Percentiles rank a stretch among this genome's conserved stretches.
These are phyloP conservation scores for Pocota personata DNA, from an alignment of 2,888 invertebrate genomes.

Conservation along the genomic window DNA sequence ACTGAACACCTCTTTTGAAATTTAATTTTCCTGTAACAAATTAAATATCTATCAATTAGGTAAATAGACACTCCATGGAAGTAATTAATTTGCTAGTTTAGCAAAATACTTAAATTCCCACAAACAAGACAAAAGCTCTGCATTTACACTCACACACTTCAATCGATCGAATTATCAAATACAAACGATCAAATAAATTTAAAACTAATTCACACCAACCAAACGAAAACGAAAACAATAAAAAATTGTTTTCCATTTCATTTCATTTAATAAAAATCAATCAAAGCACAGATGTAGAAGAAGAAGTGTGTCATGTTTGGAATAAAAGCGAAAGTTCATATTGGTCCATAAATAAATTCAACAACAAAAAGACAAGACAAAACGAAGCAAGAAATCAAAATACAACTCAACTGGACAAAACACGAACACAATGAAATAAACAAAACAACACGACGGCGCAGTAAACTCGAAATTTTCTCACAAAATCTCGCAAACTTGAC, in stretches of 20 bases:
- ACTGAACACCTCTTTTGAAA: constrained; percentile 12
- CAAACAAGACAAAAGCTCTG: neutral
- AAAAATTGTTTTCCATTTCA: constrained; percentile 36
- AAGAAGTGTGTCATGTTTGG: constrained; percentile 66
- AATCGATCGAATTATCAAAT: neutral
- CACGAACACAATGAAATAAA: neutral
- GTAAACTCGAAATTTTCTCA: constrained; percentile 40
- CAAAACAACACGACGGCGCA: neutral
- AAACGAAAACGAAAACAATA: neutral
- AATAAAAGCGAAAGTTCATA: constrained; percentile 68
- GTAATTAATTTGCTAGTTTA: constrained; percentile 17
- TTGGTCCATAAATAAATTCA: constrained; percentile 56
- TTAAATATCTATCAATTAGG: neutral
- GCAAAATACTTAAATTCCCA: neutral
- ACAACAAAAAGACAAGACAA: constrained; percentile 12
- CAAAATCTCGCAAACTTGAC: constrained; percentile 47
- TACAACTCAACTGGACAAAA: constrained; percentile 11
- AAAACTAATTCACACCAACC: constrained; percentile 19
- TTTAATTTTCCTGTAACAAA: constrained; percentile 1
- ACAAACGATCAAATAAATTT: neutral
- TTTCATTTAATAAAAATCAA: constrained; percentile 18
- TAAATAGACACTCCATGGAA: neutral
- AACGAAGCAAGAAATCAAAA: constrained; percentile 33
- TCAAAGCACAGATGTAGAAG: constrained; percentile 24
- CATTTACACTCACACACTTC: neutral